Base-by-base conservation (phyloP, 2,113 vertebrate genomes). In the Gymnocephalus cernua region DNA sequence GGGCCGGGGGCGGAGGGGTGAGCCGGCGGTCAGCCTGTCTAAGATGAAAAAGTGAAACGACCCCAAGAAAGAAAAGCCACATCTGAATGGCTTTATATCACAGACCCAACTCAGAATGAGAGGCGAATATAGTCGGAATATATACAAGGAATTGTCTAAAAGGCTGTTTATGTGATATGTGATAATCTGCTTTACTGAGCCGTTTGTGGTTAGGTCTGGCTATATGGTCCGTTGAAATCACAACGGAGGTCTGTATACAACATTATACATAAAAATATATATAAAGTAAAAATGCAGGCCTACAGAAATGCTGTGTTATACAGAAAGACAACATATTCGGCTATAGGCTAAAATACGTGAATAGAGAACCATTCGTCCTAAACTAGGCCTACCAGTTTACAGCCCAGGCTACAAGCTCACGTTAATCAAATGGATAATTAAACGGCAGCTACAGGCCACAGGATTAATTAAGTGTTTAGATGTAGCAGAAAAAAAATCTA, bases 1-100 rank as follows among this genome's bases (percentile, higher is more conserved):
- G 54, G 89, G 90, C 90, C 86, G 89, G 87, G 93, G 91, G 90
- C 87, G 90, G 91, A 90, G 90, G 87, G 93, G 92, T 91, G 91
- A 94, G 83, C 85, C 89, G 51, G 83, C 93, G 92, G 93, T 94
- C 93, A 94, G 90, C 92, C 93, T 94, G 93, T 94, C 93, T 94
- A 93, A 94, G 90, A 94, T 94, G 93, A 94, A 94, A 94, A 94
- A 94, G 93, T 92, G 93, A 94, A 94, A 93, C 91, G 91, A 93
- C 90, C 92, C 80, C 80, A 62, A 25, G 75, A 86, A 91, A 91
- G 90, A 93, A 93, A 94, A 92, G 93, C 74, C 85, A 72, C 83
- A 44, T 84, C 58, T 93, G 90, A 94, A 94, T 89, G 88, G 90
- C 90, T 87, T 90, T 84, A 74, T 87, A 85, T 51, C 27, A 23